Percentiles rank a stretch among this genome's conserved stretches.
phyloP scores from a whole-genome alignment of 2,888 invertebrate genomes.

The Auanema freiburgensis region DNA sequence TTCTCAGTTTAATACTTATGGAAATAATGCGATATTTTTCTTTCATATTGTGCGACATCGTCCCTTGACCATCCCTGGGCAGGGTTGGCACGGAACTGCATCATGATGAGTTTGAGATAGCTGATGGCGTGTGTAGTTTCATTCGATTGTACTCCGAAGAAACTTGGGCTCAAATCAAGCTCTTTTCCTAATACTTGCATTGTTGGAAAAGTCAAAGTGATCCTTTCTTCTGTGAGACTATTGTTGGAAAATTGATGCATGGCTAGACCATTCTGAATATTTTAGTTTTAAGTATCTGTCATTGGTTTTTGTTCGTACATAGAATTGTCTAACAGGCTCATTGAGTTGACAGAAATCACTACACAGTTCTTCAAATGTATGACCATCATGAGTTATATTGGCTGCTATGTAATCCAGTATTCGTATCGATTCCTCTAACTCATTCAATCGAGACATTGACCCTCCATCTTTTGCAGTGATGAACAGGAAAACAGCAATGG shows the following conservation, averaged over 20 bases:
- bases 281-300: background rate
- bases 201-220: constrained; percentile 52
- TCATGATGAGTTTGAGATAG: constrained; percentile 45
- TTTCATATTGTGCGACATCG: constrained; percentile 48
- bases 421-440: constrained; percentile 48
- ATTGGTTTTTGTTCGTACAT: constrained; percentile 28
- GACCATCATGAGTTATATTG: constrained; percentile 39
- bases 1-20: too few relatives aligned
- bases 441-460: constrained; percentile 38
- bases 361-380: constrained; percentile 51
- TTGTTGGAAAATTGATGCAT: constrained; percentile 21
- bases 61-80: constrained; percentile 47
- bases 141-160: constrained; percentile 51
- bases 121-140: constrained; percentile 29
- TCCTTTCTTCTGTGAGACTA: constrained; percentile 21
- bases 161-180: constrained; percentile 55
- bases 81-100: constrained; percentile 53
- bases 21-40: constrained; percentile 45
- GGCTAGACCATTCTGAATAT: constrained; percentile 49
- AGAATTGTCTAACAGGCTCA: constrained; percentile 55
- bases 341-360: constrained; percentile 58
- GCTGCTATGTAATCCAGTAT: constrained; percentile 46
- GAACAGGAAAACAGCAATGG: constrained; percentile 50
- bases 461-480: constrained; percentile 49
- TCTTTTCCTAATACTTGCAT: constrained; percentile 55